These are phyloP conservation scores for Ammodytes marinus DNA, from an alignment of 2,113 vertebrate species.

Conservation along the genomic window DNA sequence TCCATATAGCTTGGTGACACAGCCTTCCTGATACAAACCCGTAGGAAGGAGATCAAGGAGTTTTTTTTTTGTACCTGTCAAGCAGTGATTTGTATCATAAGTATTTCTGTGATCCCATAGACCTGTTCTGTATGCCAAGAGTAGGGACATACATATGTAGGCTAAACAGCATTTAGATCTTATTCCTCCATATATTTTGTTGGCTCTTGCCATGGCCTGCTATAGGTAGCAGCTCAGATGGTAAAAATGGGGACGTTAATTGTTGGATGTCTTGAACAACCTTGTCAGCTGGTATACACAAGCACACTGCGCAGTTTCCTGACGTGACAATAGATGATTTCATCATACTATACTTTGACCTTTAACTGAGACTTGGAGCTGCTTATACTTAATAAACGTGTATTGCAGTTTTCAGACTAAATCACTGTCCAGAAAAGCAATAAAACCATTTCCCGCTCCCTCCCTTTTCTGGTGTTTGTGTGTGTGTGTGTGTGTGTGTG, in stretches of 20 bases:
- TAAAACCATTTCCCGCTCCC: neutral
- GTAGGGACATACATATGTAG: neutral
- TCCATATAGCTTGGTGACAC: neutral
- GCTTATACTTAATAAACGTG: neutral
- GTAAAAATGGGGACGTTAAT: neutral
- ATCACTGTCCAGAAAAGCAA: neutral
- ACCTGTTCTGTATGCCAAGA: neutral
- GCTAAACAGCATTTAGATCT: neutral
- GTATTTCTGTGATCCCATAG: neutral
- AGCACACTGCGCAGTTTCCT: neutral
- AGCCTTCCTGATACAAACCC: neutral
- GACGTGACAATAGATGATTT: neutral
- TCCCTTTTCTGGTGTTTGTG: neutral
- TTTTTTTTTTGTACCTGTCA: neutral
- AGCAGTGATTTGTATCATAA: neutral
- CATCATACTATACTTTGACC: neutral
- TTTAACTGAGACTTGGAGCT: neutral
- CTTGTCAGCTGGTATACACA: neutral
- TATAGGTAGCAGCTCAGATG: neutral
- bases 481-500: no score
- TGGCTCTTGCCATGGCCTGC: neutral
- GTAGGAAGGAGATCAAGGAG: neutral
- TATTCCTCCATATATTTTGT: neutral
- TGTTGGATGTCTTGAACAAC: neutral
- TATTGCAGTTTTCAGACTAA: constrained; percentile 1